Conservation (phyloP, 2,113 vertebrate genomes). For the Willisornis vidua region DNA sequence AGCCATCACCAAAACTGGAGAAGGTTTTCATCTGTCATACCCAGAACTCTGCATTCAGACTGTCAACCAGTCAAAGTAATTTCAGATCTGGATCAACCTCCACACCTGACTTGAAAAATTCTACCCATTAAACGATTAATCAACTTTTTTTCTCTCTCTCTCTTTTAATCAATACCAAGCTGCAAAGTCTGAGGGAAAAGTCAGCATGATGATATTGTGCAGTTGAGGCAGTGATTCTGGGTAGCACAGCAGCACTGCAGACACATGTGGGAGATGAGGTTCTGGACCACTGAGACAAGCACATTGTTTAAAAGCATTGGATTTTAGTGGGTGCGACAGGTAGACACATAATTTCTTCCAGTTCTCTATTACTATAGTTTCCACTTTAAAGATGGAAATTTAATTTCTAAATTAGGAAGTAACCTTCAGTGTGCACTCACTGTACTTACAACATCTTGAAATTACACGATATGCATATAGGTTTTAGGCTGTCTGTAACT, state of each 20-base stretch:
- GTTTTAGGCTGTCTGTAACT: not conserved
- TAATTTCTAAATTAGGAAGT: slow-evolving; percentile 26
- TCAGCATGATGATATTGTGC: not conserved
- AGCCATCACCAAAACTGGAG: not conserved
- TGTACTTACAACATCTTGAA: slow-evolving; percentile 33
- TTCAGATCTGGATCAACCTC: not conserved
- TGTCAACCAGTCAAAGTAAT: not conserved
- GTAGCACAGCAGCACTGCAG: not conserved
- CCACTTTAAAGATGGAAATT: not conserved
- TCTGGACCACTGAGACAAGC: not conserved
- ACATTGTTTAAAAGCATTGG: not conserved
- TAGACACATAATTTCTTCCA: not conserved
- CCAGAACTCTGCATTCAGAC: not conserved
- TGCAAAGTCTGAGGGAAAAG: not conserved
- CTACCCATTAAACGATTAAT: not conserved
- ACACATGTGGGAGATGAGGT: not conserved
- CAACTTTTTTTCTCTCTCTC: not conserved
- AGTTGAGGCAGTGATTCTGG: not conserved
- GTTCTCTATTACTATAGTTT: not conserved
- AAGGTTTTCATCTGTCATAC: not conserved
- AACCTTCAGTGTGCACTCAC: not conserved
- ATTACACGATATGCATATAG: slow-evolving; percentile 7
- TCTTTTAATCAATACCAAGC: not conserved
- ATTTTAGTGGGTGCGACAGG: not conserved
- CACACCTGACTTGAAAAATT: not conserved